Evolutionary conservation across 2,113 vertebrate species (phyloP), one percentile per base, ranked within the genome.

Genomic region (Chloropsis hardwickii): DNA sequence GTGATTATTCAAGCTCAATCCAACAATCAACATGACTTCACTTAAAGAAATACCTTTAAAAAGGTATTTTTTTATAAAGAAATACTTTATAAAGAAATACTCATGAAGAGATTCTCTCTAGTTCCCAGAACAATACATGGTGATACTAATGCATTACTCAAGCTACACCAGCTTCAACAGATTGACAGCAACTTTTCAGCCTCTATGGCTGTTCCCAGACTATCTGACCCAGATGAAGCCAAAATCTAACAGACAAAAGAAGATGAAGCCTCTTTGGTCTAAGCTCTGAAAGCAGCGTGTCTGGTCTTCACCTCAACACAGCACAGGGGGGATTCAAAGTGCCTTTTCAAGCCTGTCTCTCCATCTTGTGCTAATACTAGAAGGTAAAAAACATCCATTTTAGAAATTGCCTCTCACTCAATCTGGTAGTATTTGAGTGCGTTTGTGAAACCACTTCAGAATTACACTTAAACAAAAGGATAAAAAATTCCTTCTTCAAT

Each of bases 371-470:
- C 24, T 44, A 66, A 29, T 7, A 21, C 12, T 39, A 39, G 35
- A 87, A 91, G 48, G 66, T 12, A 89, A 85, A 67, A n/a, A 92
- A 50, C 21, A 13, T 44, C 12, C 54, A 37, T 88, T 92, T 96
- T 62, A 67, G 86, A 64, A 97, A 93, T 44, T 81, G 24, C 25
- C 60, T 97, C 45, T 65, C 39, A 74, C 93, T 94, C 79, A 91
- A 17, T 78, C 64, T 76, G 70, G 54, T 89, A 90, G 82, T 96
- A 89, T 96, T 89, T 57, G 28, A 96, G 51, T 81, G 33, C 78
- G 60, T 92, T 96, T 94, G 86, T 88, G 86, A 97, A 97, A 95
- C 66, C 65, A 95, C 96, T 95, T 90, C 66, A 95, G 83, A 93
- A 70, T 37, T 78, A 81, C 50, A 51, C 74, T 88, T 95, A 81